These are phyloP conservation scores for Galagoides demidoff DNA, from an alignment of 2,797 vertebrate genomes.

Conservation along the genomic window DNA sequence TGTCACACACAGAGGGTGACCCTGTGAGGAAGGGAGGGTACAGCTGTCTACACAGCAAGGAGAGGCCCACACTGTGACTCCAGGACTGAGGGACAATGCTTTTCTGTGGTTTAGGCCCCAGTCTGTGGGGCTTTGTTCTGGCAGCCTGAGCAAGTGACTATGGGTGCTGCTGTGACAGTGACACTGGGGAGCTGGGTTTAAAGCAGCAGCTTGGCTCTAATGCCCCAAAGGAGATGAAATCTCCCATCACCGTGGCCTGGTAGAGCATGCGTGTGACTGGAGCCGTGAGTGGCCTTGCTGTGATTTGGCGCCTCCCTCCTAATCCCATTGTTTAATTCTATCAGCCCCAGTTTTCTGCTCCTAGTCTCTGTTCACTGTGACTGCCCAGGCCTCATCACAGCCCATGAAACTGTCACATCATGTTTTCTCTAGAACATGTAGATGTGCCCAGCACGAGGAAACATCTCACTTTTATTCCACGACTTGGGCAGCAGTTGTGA, in stretches of 20 bases:
- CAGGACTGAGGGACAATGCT: neutral
- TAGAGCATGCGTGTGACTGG: neutral
- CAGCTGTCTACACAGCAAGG: neutral
- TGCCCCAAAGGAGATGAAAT: neutral
- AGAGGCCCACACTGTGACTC: neutral
- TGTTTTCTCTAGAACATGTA: neutral
- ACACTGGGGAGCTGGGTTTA: neutral
- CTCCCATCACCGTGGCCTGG: neutral
- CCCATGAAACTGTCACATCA: fast-evolving
- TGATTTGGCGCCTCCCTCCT: neutral
- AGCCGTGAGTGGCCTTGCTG: neutral
- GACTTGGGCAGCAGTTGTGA: neutral
- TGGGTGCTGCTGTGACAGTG: neutral
- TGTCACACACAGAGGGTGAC: neutral
- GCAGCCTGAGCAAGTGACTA: neutral
- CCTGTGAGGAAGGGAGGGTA: neutral
- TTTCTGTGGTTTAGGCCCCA: neutral
- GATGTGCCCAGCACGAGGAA: fast-evolving
- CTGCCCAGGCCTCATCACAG: neutral
- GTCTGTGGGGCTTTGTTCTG: neutral
- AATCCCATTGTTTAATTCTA: neutral
- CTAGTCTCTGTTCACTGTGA: neutral
- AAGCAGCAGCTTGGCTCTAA: neutral
- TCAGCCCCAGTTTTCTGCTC: neutral
- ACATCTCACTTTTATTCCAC: too few species aligned